A percentile compares a stretch with the other conserved stretches of the same genome.
These are phyloP conservation scores for Drosophila hydei DNA, from an alignment of 1,140 invertebrate species.

Conservation along the genomic window DNA sequence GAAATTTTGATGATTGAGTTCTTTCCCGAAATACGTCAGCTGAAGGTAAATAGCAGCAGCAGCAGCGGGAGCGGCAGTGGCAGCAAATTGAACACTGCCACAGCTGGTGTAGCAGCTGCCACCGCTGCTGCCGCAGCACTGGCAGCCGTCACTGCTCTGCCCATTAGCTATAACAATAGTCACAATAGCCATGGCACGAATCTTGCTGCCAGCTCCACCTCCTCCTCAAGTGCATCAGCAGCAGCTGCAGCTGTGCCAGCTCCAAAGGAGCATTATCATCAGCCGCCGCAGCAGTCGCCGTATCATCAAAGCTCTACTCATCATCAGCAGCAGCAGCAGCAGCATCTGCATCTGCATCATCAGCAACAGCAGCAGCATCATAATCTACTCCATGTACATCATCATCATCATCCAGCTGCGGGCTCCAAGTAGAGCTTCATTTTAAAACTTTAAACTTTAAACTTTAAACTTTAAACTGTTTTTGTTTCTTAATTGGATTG, in stretches of 20 bases:
- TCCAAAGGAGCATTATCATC: conserved; percentile 39
- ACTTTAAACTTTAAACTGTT: background rate
- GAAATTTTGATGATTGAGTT: conserved; percentile 89
- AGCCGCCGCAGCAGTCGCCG: conserved; percentile 34
- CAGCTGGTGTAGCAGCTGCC: conserved; percentile 65
- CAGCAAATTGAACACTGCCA: conserved; percentile 64
- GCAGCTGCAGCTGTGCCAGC: conserved; percentile 17
- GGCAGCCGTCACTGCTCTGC: conserved; percentile 53
- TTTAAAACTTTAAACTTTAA: conserved; percentile 3
- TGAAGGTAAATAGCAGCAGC: conserved; percentile 62
- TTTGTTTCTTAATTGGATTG: conserved; percentile 19
- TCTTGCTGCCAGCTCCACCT: background rate
- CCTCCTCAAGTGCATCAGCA: background rate
- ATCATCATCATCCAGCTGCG: conserved; percentile 40
- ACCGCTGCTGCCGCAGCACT: conserved; percentile 58
- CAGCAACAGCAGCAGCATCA: conserved; percentile 11
- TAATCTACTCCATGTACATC: conserved; percentile 11
- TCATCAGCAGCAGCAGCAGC: conserved; percentile 32
- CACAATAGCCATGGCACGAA: conserved; percentile 28
- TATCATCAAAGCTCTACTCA: conserved; percentile 28
- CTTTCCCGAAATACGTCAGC: conserved; percentile 88
- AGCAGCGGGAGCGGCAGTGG: conserved; percentile 53
- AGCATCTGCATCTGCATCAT: conserved; percentile 19
- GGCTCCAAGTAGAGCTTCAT: conserved; percentile 53
- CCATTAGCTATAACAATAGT: conserved; percentile 45